phyloP scores from a whole-genome alignment of 2,888 invertebrate genomes.

The Brenthis daphne region DNA sequence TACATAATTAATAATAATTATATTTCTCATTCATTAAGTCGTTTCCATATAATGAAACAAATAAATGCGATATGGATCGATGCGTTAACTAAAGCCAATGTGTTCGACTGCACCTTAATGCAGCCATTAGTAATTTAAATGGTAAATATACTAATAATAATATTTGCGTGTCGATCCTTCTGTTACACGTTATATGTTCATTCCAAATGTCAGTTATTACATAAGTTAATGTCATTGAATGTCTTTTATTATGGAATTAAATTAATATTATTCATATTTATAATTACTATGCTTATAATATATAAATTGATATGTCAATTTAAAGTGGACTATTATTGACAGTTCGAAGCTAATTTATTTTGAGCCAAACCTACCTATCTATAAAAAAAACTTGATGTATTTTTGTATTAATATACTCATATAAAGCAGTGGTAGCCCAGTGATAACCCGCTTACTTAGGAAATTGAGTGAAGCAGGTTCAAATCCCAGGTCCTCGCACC shows the following conservation, averaged over 20 bases:
- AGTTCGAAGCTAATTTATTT: background rate
- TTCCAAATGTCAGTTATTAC: slow-evolving; percentile 28
- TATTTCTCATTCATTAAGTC: too few relatives aligned
- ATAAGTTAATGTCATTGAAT: slow-evolving; percentile 19
- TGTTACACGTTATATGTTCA: background rate
- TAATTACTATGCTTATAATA: slow-evolving; percentile 10
- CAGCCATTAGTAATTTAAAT: slow-evolving; percentile 20
- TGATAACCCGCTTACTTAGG: too few relatives aligned
- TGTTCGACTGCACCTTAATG: slow-evolving; percentile 5
- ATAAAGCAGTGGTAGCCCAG: too few relatives aligned
- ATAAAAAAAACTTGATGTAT: too few relatives aligned
- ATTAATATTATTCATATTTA: slow-evolving; percentile 1
- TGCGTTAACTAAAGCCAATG: slow-evolving; percentile 19
- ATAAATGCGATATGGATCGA: slow-evolving; percentile 16
- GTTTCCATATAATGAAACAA: background rate
- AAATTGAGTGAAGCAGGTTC: too few relatives aligned
- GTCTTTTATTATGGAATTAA: slow-evolving; percentile 14
- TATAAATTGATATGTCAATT: slow-evolving; percentile 10
- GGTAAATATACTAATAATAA: slow-evolving; percentile 12
- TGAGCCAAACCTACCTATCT: too few relatives aligned
- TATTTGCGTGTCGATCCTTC: background rate
- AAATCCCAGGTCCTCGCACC: too few relatives aligned
- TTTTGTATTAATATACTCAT: too few relatives aligned
- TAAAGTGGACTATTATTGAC: background rate
- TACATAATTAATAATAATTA: too few relatives aligned